A percentile compares a stretch with the other conserved stretches of the same genome.
phyloP scores from a whole-genome alignment of 2,113 vertebrate genomes.

The Raphicerus campestris region DNA sequence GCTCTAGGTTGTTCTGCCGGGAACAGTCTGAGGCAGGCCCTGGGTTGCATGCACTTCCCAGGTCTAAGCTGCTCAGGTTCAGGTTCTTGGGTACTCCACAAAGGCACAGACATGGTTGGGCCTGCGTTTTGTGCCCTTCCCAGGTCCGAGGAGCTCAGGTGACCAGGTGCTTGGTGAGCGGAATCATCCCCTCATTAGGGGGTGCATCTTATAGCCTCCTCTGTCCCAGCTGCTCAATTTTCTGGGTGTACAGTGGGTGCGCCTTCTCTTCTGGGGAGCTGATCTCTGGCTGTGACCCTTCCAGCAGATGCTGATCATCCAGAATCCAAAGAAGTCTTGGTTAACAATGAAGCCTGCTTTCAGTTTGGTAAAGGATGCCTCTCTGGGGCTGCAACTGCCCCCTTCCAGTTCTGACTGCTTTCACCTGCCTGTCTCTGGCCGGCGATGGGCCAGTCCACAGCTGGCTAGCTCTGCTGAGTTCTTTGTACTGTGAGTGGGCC shows the following conservation, averaged over 20 bases:
- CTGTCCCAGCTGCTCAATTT: not conserved
- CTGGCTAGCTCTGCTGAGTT: not conserved
- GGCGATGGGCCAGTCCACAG: accelerated
- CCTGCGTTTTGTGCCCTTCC: too few species aligned
- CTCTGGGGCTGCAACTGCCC: not conserved
- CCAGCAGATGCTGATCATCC: not conserved
- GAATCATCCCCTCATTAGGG: not conserved
- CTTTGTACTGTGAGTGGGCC: not conserved
- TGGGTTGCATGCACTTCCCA: too few species aligned
- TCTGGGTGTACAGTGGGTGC: not conserved
- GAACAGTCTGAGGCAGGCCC: too few species aligned
- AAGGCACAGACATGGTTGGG: too few species aligned
- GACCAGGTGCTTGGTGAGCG: not conserved
- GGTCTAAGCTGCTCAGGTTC: too few species aligned
- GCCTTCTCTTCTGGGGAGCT: not conserved
- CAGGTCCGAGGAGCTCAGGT: not conserved
- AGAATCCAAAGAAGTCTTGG: not conserved
- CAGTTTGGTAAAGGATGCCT: not conserved
- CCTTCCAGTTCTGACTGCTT: not conserved
- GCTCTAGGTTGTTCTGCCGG: too few species aligned
- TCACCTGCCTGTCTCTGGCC: not conserved
- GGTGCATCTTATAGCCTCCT: not conserved
- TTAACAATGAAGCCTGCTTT: not conserved
- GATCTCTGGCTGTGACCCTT: not conserved
- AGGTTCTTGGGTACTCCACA: too few species aligned